Evolutionary conservation across 2,797 vertebrate species (phyloP), one percentile per base, ranked within the genome.

Genomic region (Hydrophis major): DNA sequence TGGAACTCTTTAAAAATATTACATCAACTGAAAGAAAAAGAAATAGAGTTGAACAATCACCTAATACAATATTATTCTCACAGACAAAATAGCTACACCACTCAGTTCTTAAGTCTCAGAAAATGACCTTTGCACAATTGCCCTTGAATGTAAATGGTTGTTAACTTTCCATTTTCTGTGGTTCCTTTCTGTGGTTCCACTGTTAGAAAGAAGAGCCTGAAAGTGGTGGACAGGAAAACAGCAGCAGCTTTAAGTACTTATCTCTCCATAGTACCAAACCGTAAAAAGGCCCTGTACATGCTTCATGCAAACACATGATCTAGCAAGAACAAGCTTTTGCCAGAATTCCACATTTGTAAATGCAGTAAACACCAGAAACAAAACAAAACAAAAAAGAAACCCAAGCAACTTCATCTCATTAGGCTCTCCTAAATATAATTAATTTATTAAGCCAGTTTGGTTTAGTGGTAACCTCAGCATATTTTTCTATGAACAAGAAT

Each of bases 201-300:
- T 93, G 92, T 86, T 95, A 94, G 94, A 94, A 93, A 88, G 94
- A 90, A 32, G 0, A 61, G 60, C 63, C 92, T 95, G 95, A 88
- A 93, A 93, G 94, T 42, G 90, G 2, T 93, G 90, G 90, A 96
- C 93, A 94, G 37, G 91, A 92, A 91, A 95, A 94, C 78, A 86
- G 92, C 93, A 96, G 55, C 96, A 96, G 95, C 94, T 97, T 96
- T 96, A 96, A 96, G 95, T 95, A 95, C 95, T 96, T 94, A 96
- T 93, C 92, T 61, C 25, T 47, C 60, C 6, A 89, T 55, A 53
- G 92, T 96, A 95, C 96, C 95, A 95, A 96, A 95, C 60, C 74
- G 92, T 95, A 96, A 96, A 63, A 93, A 93, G 95, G 95, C 93
- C 92, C 94, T 14, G 27, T 66, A 87, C 94, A 94, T 93, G 93